A percentile compares a stretch with the other conserved stretches of the same genome.
phyloP scores from a whole-genome alignment of 2,797 vertebrate species.

The Threskiornis aethiopicus region DNA sequence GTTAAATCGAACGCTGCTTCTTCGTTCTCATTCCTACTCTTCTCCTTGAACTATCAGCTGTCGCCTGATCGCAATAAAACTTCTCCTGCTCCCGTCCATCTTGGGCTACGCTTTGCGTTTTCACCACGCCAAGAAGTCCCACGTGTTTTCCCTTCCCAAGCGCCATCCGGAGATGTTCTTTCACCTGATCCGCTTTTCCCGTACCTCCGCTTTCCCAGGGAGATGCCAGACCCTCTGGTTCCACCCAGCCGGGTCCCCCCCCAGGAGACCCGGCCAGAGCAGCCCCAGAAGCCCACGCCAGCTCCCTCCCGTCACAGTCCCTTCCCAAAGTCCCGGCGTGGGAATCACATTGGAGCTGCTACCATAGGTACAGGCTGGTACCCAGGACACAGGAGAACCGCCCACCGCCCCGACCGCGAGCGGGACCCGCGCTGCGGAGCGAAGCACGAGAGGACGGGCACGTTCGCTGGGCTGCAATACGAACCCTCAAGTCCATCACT shows the following conservation, averaged over 20 bases:
- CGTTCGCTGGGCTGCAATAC: neutral
- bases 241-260: neutral
- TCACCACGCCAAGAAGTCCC: neutral
- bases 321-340: neutral
- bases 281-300: neutral
- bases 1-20: neutral
- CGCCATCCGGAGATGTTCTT: neutral
- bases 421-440: neutral
- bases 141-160: neutral
- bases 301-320: neutral
- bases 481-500: neutral
- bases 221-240: neutral
- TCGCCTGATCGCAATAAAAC: neutral
- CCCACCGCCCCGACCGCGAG: neutral
- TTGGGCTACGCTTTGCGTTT: neutral
- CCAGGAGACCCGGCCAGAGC: neutral
- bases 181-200: neutral
- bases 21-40: neutral
- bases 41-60: neutral
- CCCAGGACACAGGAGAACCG: neutral
- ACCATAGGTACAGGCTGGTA: neutral
- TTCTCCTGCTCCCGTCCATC: neutral
- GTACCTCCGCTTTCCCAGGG: neutral
- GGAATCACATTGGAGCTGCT: neutral
- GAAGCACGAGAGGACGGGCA: neutral